Base-by-base conservation (phyloP, 2,797 vertebrate species). In the Diplodus puntazzo region DNA sequence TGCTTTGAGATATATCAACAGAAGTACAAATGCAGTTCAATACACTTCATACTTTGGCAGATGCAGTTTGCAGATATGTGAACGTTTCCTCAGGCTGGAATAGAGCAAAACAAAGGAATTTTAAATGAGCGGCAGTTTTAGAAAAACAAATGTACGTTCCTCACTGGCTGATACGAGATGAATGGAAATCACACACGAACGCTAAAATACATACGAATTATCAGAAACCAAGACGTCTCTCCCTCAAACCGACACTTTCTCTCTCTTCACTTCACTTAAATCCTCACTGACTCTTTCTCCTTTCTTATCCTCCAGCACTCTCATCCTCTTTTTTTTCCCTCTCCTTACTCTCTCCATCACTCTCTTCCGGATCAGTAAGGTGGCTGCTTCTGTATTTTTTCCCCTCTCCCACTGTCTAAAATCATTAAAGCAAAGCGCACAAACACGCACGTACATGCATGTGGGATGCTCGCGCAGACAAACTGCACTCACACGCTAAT, bases 371-470 rank as follows among this genome's bases (percentile, higher is more conserved):
- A 42, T 69, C 34, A 42, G 67, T 59, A 27, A 69, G 67, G 54
- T 81, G 55, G 80, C 30, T 66, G 67, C 68, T 86, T 55, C 48
- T 65, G 65, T 16, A 65, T 63, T 17, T 27, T 48, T 69, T n/a
- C 60, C 21, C 17, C 25, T 67, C 34, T 43, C 23, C 18, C 25
- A 21, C 63, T 66, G 72, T 77, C 69, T 73, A 11, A 61, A 69
- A 55, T 55, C 54, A 81, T 81, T 42, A 76, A 67, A 72, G 53
- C 6, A 69, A 73, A 77, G 57, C 20, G 64, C 48, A 52, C n/a
- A 46, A 30, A 23, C 27, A 25, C 2, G 71, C 68, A 68, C 66
- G 54, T 30, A 4, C 25, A 3, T 25, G 3, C 25, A 25, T 25
- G 25, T 25, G 25, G 8, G 61, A 58, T n/a, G 45, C 65, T 69